A percentile compares a stretch with the other conserved stretches of the same genome.
Conservation (phyloP, 1,140 invertebrate species). For the Triops cancriformis region DNA sequence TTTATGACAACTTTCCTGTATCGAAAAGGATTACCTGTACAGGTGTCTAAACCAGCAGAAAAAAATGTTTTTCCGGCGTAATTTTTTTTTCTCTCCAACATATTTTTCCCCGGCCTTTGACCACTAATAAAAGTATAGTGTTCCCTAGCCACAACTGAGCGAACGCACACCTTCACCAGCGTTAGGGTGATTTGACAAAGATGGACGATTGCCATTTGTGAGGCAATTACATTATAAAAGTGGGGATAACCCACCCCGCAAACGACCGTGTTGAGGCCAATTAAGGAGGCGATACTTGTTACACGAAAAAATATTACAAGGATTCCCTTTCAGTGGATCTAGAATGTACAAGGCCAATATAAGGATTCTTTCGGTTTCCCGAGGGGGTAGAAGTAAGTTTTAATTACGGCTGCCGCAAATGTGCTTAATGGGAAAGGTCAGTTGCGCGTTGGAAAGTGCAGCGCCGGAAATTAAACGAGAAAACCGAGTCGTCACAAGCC, state of each 20-base stretch:
- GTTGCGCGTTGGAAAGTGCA: background rate
- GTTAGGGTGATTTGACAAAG: background rate
- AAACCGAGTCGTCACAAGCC: background rate
- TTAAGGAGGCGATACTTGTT: background rate
- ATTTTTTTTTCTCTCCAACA: too few relatives aligned
- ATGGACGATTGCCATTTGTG: background rate
- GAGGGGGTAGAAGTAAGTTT: background rate
- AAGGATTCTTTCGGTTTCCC: background rate
- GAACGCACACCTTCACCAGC: too few relatives aligned
- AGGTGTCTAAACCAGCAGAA: too few relatives aligned
- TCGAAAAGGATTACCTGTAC: too few relatives aligned
- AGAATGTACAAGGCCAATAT: background rate
- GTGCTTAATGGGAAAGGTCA: slow-evolving; percentile 1
- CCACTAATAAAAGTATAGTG: too few relatives aligned
- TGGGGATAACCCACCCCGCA: background rate
- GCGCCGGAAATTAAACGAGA: background rate
- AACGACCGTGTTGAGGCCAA: too few relatives aligned
- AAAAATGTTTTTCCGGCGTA: too few relatives aligned
- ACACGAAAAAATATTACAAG: background rate
- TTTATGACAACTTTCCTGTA: too few relatives aligned
- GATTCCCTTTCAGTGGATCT: background rate
- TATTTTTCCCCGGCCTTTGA: too few relatives aligned
- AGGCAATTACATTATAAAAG: slow-evolving; percentile 11
- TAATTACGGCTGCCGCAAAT: background rate
- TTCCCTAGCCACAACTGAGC: too few relatives aligned